Conservation (phyloP, 1,140 invertebrate species). For the Dinoponera quadriceps region DNA sequence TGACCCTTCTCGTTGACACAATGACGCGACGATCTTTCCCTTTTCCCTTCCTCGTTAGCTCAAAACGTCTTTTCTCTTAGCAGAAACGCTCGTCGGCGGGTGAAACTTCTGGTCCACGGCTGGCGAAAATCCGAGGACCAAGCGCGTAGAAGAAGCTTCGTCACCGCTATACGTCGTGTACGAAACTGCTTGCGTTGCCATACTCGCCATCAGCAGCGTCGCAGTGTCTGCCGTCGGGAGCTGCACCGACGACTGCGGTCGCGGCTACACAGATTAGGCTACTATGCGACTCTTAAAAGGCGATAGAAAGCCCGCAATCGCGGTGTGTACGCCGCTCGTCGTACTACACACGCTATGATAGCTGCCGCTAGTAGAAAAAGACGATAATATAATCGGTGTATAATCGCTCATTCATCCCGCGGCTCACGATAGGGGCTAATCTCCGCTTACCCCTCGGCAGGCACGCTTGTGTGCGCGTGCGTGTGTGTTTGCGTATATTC, state of each 20-base stretch:
- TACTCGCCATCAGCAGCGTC: conserved; percentile 13
- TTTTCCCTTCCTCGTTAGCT: no score
- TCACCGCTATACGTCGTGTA: not conserved
- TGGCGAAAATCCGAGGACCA: no score
- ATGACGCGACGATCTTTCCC: no score
- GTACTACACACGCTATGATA: conserved; percentile 65
- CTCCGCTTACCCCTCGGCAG: conserved; percentile 11
- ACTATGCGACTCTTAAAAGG: conserved; percentile 50
- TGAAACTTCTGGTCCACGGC: no score
- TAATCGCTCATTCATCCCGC: conserved; percentile 66
- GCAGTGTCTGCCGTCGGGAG: conserved; percentile 47
- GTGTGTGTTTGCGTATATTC: no score
- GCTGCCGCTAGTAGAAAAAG: conserved; percentile 60
- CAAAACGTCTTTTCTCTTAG: no score
- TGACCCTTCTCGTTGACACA: no score
- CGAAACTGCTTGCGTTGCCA: conserved; percentile 15
- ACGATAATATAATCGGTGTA: conserved; percentile 61
- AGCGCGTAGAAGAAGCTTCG: no score
- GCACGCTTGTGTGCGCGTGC: no score
- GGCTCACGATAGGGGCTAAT: conserved; percentile 52
- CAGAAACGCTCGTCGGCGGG: no score
- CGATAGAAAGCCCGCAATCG: conserved; percentile 62
- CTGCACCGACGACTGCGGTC: conserved; percentile 26
- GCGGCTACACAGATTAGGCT: conserved; percentile 57
- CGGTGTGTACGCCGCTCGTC: conserved; percentile 48